Evolutionary conservation across 2,797 vertebrate genomes (phyloP), one percentile per base, ranked within the genome.

Genomic region (Trematomus bernacchii): DNA sequence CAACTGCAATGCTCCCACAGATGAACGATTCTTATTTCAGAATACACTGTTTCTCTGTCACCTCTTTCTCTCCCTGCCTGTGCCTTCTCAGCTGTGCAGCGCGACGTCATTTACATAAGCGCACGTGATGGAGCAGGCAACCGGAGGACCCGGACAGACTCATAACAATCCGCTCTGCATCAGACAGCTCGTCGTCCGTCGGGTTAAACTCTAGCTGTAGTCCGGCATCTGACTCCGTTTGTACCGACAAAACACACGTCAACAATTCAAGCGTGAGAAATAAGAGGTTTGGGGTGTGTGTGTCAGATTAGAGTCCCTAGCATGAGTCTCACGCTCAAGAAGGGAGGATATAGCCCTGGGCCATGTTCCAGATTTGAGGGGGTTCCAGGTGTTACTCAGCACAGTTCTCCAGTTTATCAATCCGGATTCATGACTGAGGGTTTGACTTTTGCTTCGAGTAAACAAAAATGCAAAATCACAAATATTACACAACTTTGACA

Each of bases 321-420:
- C 88, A 88, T 62, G 84, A 92, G 87, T 87, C 90, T 92, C 86
- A 76, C 82, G 80, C 85, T 90, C 81, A 58, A 87, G 72, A 87
- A 68, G 44, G 88, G 91, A 90, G 27, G 85, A 81, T 87, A 87
- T 91, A 89, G 91, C 91, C 85, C 43, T 0, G 63, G 82, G 91
- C 90, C 89, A 88, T 60, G 83, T 81, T 89, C 81, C 83, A 87
- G 86, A 91, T 92, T 91, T 93, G 87, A 85, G 85, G 80, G 72
- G 82, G 85, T 91, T 90, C 89, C 88, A 92, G 87, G 89, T 91
- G 89, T 90, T 89, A 85, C 79, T 85, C 86, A 78, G 88, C 85
- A 68, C 70, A 74, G 82, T 81, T 87, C 87, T 86, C 81, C 86
- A 84, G 80, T 50, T 87, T 87, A 90, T 92, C 88, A 91, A 91